Conservation (phyloP, 2,113 vertebrate genomes). For the Ascaphus truei region DNA sequence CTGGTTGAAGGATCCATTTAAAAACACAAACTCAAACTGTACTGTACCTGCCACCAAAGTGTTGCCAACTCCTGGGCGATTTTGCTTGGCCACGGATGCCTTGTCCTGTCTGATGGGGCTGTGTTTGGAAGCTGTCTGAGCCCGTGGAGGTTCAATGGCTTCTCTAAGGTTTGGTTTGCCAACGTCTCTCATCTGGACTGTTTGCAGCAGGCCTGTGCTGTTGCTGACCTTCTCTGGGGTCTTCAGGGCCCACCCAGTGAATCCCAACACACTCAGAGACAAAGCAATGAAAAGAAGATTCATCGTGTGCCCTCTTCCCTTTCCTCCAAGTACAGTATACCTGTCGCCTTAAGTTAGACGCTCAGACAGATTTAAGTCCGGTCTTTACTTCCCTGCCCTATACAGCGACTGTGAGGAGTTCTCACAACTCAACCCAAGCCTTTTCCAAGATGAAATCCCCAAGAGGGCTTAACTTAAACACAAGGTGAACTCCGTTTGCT, state of each 20-base stretch:
- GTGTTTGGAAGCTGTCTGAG: background rate
- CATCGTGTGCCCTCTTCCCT: background rate
- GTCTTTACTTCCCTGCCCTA: background rate
- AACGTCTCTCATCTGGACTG: background rate
- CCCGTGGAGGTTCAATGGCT: background rate
- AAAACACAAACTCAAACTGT: background rate
- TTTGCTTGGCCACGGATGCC: background rate
- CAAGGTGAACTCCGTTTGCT: background rate
- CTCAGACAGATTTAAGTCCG: background rate
- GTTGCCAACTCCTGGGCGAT: background rate
- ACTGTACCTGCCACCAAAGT: background rate
- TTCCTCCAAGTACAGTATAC: background rate
- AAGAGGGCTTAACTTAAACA: conserved; percentile 1
- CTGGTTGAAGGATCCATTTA: background rate
- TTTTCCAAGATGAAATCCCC: background rate
- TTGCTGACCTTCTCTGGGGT: background rate
- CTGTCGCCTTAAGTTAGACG: background rate
- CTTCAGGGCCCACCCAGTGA: background rate
- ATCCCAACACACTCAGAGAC: background rate
- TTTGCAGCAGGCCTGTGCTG: background rate
- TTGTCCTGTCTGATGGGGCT: background rate
- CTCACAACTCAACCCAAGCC: background rate
- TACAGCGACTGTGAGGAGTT: background rate
- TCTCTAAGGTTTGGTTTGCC: background rate
- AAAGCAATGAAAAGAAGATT: background rate